Base-by-base conservation (phyloP, 1,140 invertebrate genomes). In the Sitophilus oryzae region DNA sequence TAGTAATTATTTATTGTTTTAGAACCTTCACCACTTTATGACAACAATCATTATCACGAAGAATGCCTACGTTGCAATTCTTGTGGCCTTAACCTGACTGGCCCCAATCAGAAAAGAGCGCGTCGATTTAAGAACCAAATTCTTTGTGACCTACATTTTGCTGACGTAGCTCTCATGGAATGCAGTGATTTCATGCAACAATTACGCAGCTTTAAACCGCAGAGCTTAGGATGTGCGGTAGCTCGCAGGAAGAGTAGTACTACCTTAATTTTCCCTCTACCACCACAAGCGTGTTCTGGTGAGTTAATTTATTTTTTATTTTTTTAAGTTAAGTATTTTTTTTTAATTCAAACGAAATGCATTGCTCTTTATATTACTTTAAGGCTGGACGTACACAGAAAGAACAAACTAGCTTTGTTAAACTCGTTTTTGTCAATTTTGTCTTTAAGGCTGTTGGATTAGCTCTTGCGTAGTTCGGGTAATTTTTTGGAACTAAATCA, bases 101-200 rank as follows among this genome's bases (percentile, higher is more conserved):
- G 91, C 61, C 86, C 87, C 55, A 93, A 93, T 73, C 88, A 91
- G 75, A 89, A 89, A 68, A 76, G 84, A 56, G 84, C 84, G 40
- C 75, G 83, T 49, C 78, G 84, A 59, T 85, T 85, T 77, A 84
- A 84, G 67, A 90, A 91, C 73, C 86, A 89, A 71, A 89, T 93
- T 70, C 82, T 91, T 68, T 93, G 90, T 79, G 87, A 91, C 73
- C 77, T 92, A 63, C 90, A 93, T 76, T 92, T 91, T 71, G 87
- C 88, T 65, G 91, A 96, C 85, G 90, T 95, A 58, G 88, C 90
- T 70, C 87, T 94, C 65, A 92, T 93, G 89, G 91, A 93, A 83
- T 91, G 88, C 77, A 91, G 89, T 52, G 91, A 94, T 80, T 95
- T 94, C 76, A 93, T 95, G 89, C 90, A 93, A 75, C 91, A 95